Evolutionary conservation across 2,888 invertebrate species (phyloP).

Genomic region (Tetanocera ferruginea): DNA sequence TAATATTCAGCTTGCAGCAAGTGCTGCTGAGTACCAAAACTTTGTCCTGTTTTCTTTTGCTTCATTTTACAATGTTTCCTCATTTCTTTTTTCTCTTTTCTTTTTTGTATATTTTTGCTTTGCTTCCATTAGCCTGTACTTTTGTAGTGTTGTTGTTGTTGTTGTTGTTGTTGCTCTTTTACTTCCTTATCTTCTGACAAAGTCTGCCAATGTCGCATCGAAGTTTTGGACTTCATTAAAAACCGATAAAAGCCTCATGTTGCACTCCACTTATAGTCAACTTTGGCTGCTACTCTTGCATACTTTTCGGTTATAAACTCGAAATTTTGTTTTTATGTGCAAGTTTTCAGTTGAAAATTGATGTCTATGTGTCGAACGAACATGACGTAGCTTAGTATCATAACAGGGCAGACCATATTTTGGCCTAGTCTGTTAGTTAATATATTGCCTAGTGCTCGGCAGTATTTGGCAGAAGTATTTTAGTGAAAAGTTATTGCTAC

Average conservation of each 20-base stretch:
- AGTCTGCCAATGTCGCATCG: neutral
- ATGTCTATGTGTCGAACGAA: too few relatives aligned
- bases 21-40: too few relatives aligned
- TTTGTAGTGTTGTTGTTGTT: neutral
- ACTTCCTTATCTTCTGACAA: conserved; percentile 2
- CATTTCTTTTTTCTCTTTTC: neutral
- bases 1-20: too few relatives aligned
- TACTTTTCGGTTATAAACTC: neutral
- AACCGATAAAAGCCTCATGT: conserved; percentile 23
- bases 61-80: neutral
- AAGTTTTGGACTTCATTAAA: conserved; percentile 18
- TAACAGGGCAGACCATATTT: too few relatives aligned
- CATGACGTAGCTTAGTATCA: too few relatives aligned
- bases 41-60: too few relatives aligned
- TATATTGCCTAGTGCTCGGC: too few relatives aligned
- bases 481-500: too few relatives aligned
- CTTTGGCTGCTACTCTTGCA: neutral
- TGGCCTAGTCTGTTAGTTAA: too few relatives aligned
- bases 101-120: neutral
- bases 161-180: neutral
- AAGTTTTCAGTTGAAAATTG: too few relatives aligned
- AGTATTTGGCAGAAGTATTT: neutral
- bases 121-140: neutral
- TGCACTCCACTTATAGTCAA: conserved; percentile 1
- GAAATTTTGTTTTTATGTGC: neutral